These are phyloP conservation scores for Zaprionus vittiger DNA, from an alignment of 1,140 invertebrate species.

Conservation along the genomic window DNA sequence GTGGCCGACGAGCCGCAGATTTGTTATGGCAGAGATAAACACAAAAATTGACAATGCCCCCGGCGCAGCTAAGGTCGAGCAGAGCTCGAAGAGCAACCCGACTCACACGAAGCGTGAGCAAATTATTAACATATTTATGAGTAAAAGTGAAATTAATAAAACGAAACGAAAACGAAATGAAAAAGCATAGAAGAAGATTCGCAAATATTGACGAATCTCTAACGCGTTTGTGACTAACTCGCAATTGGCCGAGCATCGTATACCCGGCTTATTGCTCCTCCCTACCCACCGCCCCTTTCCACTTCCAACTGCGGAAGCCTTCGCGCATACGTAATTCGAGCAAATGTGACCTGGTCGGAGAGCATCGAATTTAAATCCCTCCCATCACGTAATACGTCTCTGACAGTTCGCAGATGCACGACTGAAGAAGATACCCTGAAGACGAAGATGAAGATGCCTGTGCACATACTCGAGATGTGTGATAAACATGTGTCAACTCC, in stretches of 20 bases:
- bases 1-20: constrained; percentile 13
- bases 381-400: constrained; percentile 40
- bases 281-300: not conserved
- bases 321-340: constrained; percentile 42
- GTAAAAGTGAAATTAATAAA: constrained; percentile 81
- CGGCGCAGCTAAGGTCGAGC: constrained; percentile 6
- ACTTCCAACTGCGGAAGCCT: constrained; percentile 14
- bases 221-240: constrained; percentile 34
- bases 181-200: constrained; percentile 53
- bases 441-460: not conserved
- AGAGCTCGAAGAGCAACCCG: not conserved
- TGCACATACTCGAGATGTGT: constrained; percentile 13
- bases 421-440: not conserved
- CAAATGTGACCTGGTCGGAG: constrained; percentile 37
- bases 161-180: constrained; percentile 58
- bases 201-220: constrained; percentile 69
- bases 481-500: constrained; percentile 53
- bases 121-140: constrained; percentile 79
- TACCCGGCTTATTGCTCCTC: not conserved
- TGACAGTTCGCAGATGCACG: not conserved
- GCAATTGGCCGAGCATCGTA: not conserved
- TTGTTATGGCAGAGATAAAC: constrained; percentile 27
- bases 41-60: constrained; percentile 35
- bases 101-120: constrained; percentile 50
- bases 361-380: constrained; percentile 25